Conservation (phyloP, 2,888 invertebrate species). For the Rhamnusium bicolor region DNA sequence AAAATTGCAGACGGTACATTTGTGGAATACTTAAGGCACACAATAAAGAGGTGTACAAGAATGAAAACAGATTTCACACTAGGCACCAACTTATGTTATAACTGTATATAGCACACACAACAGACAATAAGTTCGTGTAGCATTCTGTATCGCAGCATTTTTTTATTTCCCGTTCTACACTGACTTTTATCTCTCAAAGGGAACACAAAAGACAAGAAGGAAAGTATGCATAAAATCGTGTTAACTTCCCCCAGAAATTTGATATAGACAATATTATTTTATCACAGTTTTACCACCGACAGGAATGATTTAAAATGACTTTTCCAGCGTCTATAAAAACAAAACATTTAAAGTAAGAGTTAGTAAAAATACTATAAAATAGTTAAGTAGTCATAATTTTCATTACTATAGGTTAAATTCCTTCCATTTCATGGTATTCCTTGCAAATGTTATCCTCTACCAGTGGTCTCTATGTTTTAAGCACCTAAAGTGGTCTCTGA, state of each 20-base stretch:
- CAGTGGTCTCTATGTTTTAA: too few species aligned
- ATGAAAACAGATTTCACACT: background rate
- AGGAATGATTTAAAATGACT: background rate
- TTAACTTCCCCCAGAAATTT: conserved; percentile 13
- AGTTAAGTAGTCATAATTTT: background rate
- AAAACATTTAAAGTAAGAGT: background rate
- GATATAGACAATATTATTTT: conserved; percentile 23
- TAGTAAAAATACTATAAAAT: background rate
- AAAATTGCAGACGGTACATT: background rate
- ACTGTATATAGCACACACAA: background rate
- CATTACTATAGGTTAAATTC: background rate
- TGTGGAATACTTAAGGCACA: background rate
- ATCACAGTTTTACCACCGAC: background rate
- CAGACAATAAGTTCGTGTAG: conserved; percentile 11
- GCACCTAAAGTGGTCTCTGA: too few species aligned
- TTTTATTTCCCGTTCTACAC: conserved; percentile 13
- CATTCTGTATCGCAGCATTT: background rate
- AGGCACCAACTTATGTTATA: background rate
- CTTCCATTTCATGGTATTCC: too few species aligned
- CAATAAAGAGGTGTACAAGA: background rate
- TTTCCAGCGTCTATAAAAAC: background rate
- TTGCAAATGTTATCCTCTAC: too few species aligned
- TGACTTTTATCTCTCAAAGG: conserved; percentile 9
- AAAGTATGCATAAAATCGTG: conserved; percentile 23
- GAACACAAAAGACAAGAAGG: conserved; percentile 14